phyloP scores from a whole-genome alignment of 2,113 vertebrate genomes.

The Grammomys surdaster region DNA sequence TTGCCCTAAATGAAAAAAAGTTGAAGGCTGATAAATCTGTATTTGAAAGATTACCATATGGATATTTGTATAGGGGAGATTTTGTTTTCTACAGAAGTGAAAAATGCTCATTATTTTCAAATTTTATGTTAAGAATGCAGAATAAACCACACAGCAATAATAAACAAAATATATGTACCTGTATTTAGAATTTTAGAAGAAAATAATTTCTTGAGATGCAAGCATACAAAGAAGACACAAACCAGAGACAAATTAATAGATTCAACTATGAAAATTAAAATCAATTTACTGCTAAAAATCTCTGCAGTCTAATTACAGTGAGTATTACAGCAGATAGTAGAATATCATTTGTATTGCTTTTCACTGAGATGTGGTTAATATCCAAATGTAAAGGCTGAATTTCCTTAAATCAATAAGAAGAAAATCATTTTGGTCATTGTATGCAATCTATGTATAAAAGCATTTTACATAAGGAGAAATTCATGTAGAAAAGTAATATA shows the following conservation, averaged over 20 bases:
- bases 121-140: background rate
- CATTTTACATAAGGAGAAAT: background rate
- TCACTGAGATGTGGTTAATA: background rate
- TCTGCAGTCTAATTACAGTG: conserved; percentile 2
- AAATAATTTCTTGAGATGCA: conserved; percentile 6
- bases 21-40: background rate
- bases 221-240: background rate
- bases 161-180: background rate
- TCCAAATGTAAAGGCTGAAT: background rate
- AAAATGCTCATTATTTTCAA: background rate
- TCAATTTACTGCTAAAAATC: conserved; percentile 39
- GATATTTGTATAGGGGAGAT: background rate
- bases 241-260: background rate
- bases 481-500: conserved; percentile 36
- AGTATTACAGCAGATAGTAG: background rate
- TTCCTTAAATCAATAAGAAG: conserved; percentile 5
- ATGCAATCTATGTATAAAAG: background rate
- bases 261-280: conserved; percentile 27
- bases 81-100: background rate
- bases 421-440: background rate
- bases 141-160: background rate
- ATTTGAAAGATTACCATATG: background rate
- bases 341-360: background rate
- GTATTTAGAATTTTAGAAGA: background rate
- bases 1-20: background rate